A percentile compares a stretch with the other conserved stretches of the same genome.
Conservation (phyloP, 37 sponge, comb jelly and placozoan genomes). For the Spongia lamella region DNA sequence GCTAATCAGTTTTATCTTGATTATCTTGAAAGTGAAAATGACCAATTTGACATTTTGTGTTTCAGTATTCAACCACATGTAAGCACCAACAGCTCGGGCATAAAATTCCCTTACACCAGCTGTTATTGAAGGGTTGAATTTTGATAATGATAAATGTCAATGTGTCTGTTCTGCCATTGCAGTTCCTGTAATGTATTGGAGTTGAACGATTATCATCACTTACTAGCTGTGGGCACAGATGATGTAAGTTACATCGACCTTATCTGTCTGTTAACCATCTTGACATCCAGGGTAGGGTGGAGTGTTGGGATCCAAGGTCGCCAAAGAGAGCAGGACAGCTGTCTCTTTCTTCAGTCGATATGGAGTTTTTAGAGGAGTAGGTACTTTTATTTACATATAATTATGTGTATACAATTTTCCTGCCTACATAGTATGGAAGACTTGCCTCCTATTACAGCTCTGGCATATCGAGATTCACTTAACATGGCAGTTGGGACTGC, state of each 20-base stretch:
- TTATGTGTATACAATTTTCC: no score
- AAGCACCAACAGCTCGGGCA: background rate
- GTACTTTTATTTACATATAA: no score
- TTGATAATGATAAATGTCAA: no score
- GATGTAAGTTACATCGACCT: constrained; percentile 37
- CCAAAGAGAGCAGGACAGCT: constrained; percentile 61
- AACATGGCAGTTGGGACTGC: constrained; percentile 85
- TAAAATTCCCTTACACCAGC: background rate
- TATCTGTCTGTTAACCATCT: background rate
- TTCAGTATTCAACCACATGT: no score
- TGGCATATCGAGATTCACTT: constrained; percentile 65
- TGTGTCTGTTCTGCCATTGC: background rate
- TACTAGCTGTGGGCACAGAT: constrained; percentile 84
- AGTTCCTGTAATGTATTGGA: constrained; percentile 72
- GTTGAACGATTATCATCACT: constrained; percentile 75
- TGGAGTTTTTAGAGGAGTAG: constrained; percentile 25
- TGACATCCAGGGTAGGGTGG: constrained; percentile 69
- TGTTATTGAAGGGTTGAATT: no score
- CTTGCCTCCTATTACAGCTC: constrained; percentile 69
- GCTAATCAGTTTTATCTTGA: no score
- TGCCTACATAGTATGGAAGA: background rate
- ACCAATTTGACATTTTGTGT: no score
- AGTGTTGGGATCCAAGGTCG: constrained; percentile 96
- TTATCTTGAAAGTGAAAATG: no score
- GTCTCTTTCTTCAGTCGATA: constrained; percentile 26